Percentiles rank a stretch among this genome's conserved stretches.
These are phyloP conservation scores for Matsumurasca onukii DNA, from an alignment of 1,140 invertebrate genomes.

Conservation along the genomic window DNA sequence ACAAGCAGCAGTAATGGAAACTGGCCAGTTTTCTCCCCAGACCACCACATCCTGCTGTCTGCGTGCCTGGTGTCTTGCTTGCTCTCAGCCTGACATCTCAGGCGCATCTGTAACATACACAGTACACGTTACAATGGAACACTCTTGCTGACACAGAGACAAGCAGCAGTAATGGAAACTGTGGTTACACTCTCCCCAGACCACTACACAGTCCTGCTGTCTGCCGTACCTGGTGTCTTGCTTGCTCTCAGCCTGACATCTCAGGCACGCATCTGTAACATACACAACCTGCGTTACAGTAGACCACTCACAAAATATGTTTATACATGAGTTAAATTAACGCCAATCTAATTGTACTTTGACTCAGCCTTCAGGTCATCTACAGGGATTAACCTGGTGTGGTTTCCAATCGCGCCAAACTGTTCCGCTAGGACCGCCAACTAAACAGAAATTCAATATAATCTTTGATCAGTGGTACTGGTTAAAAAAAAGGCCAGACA, in stretches of 20 bases:
- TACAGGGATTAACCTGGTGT: too few relatives aligned
- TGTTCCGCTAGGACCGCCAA: too few relatives aligned
- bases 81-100: conserved; percentile 95
- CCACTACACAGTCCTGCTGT: conserved; percentile 87
- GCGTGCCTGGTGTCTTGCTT: conserved; percentile 82
- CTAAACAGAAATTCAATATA: too few relatives aligned
- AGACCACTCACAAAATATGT: too few relatives aligned
- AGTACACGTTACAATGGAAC: conserved; percentile 32
- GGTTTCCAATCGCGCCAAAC: too few relatives aligned
- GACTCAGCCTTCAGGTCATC: too few relatives aligned
- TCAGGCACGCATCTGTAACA: conserved; percentile 85
- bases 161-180: conserved; percentile 97
- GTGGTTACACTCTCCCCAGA: conserved; percentile 96
- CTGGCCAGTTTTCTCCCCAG: conserved; percentile 97
- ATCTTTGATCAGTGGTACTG: too few relatives aligned
- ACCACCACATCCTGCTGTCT: conserved; percentile 89
- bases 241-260: conserved; percentile 97
- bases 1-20: conserved; percentile 61
- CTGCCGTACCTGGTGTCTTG: conserved; percentile 83
- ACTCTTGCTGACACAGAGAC: conserved; percentile 95
- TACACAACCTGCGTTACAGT: conserved; percentile 59
- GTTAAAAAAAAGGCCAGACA: too few relatives aligned
- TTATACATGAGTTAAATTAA: too few relatives aligned
- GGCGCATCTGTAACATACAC: conserved; percentile 79
- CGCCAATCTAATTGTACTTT: too few relatives aligned